Evolutionary conservation across 2,888 invertebrate genomes (phyloP).

Genomic region (Pheosia tremula): DNA sequence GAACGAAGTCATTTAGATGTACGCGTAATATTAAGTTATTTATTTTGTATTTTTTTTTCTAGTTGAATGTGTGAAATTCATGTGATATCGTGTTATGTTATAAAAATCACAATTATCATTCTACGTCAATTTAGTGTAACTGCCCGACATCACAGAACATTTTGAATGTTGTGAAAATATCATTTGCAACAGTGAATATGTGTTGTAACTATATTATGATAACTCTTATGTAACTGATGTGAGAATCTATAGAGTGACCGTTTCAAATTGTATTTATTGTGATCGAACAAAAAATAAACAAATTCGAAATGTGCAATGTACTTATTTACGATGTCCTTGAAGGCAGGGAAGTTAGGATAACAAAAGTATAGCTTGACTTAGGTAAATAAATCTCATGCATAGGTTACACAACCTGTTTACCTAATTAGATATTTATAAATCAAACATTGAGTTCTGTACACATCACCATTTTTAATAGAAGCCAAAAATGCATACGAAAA

Average conservation of each 20-base stretch:
- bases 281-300: constrained; percentile 37
- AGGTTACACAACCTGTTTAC: background rate
- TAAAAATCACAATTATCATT: constrained; percentile 44
- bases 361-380: too few relatives aligned
- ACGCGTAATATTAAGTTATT: constrained; percentile 71
- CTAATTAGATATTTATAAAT: background rate
- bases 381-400: too few relatives aligned
- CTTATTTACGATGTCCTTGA: background rate
- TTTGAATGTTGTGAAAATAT: constrained; percentile 76
- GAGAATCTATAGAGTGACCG: constrained; percentile 34
- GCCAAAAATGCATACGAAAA: constrained; percentile 1
- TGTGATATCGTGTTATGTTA: constrained; percentile 37
- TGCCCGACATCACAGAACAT: constrained; percentile 43
- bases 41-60: constrained; percentile 62
- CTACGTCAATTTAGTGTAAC: constrained; percentile 43
- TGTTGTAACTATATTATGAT: constrained; percentile 28
- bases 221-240: constrained; percentile 29
- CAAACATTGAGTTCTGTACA: background rate
- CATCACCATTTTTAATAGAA: background rate
- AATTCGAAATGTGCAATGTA: constrained; percentile 26
- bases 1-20: constrained; percentile 74
- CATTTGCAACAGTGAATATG: constrained; percentile 74
- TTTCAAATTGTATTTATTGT: constrained; percentile 44
- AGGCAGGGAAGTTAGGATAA: too few relatives aligned
- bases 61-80: constrained; percentile 43